phyloP scores from a whole-genome alignment of 2,888 invertebrate genomes.

The Polyommatus iphigenia region DNA sequence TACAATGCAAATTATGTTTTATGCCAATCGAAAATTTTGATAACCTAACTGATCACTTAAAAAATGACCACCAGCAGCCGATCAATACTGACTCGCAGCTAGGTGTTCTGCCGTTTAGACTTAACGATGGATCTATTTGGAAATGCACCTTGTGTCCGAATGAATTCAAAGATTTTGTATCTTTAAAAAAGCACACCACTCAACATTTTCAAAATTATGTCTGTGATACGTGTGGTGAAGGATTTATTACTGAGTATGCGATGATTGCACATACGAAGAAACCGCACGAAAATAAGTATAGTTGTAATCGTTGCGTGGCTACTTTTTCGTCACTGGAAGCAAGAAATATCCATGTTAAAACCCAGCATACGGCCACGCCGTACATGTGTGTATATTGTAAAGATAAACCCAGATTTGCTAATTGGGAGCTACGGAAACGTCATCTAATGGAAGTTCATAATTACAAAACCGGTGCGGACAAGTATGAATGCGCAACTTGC shows the following conservation, averaged over 20 bases:
- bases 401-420: conserved; percentile 70
- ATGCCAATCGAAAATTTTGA: conserved; percentile 62
- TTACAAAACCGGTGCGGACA: conserved; percentile 66
- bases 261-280: conserved; percentile 72
- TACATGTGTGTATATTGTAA: conserved; percentile 71
- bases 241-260: conserved; percentile 71
- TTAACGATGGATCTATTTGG: conserved; percentile 68
- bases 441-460: conserved; percentile 72
- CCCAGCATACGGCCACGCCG: conserved; percentile 67
- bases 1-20: conserved; percentile 71
- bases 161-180: conserved; percentile 68
- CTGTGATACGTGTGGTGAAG: conserved; percentile 73
- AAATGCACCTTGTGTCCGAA: conserved; percentile 71
- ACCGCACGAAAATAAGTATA: conserved; percentile 72
- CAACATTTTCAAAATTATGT: conserved; percentile 74
- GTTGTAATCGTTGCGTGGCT: conserved; percentile 67
- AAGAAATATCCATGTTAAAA: conserved; percentile 67
- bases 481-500: conserved; percentile 68
- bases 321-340: conserved; percentile 68
- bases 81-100: conserved; percentile 64
- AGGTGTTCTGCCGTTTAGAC: conserved; percentile 66
- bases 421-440: conserved; percentile 69
- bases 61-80: conserved; percentile 66
- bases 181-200: conserved; percentile 68
- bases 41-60: conserved; percentile 61